Percentiles rank a stretch among this genome's conserved stretches.
Conservation (phyloP, 2,113 vertebrate genomes). For the Phalacrocorax pelagicus region DNA sequence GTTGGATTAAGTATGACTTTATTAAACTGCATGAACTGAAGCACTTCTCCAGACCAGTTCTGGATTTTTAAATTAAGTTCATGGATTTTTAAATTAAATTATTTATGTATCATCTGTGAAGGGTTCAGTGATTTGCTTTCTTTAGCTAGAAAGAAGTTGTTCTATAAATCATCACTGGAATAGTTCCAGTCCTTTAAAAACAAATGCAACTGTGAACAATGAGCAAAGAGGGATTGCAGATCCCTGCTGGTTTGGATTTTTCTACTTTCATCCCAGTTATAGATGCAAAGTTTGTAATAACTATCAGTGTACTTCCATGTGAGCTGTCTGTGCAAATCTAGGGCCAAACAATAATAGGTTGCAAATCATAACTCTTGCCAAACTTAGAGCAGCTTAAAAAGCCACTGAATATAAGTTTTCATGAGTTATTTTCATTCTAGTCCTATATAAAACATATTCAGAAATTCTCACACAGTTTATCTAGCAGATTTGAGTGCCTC, state of each 20-base stretch:
- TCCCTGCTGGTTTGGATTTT: not conserved
- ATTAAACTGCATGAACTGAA: not conserved
- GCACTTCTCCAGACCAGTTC: not conserved
- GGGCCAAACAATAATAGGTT: not conserved
- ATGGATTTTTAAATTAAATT: not conserved
- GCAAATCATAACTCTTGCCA: not conserved
- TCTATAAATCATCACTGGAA: not conserved
- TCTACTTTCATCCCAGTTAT: not conserved
- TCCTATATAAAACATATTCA: constrained; percentile 17
- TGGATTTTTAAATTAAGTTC: not conserved
- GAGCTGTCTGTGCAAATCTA: not conserved
- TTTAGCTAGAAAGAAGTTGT: not conserved
- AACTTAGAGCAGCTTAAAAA: not conserved
- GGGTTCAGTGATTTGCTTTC: not conserved
- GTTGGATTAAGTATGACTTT: not conserved
- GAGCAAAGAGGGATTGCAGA: not conserved
- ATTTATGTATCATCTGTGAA: not conserved
- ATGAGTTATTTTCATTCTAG: constrained; percentile 28
- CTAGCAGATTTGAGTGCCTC: not conserved
- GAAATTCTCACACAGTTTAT: constrained; percentile 4
- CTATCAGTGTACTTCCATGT: not conserved
- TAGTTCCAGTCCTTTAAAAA: not conserved
- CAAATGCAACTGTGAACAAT: not conserved
- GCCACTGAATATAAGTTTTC: not conserved
- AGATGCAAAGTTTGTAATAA: not conserved